Base-by-base conservation (phyloP, 2,888 invertebrate species). In the Temnothorax unifasciatus region DNA sequence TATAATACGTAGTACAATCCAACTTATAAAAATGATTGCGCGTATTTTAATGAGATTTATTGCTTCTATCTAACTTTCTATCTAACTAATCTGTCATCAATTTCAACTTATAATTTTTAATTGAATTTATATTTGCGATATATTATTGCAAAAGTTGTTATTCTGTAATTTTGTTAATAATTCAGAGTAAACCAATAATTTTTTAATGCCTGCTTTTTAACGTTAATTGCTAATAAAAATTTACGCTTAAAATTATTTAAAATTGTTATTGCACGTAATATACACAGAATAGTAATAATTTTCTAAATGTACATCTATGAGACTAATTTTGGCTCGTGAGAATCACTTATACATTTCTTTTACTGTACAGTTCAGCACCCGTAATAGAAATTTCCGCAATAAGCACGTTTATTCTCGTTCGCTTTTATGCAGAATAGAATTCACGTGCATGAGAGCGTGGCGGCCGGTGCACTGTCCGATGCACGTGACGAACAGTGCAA, bases 391-490 rank as follows among this genome's bases (percentile, higher is more conserved):
- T 74, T 75, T 82, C 63, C 63, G 29, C 52, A 50, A 50, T 52
- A 63, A 54, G 34, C 41, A 38, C 76, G 25, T 59, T 73, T 64
- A 38, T 86, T 38, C 47, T 29, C 21, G 38, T 75, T 68, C 85
- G 50, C 64, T 76, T 86, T 88, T 86, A 87, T 89, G 86, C 86
- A 88, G 90, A 91, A 93, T 93, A 88, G 90, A 91, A 93, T 93
- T 93, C 93, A 93, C 93, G 93, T 93, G 93, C 93, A 90, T 90
- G 91, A 92, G 90, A 93, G 92, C 92, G 92, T 92, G 92, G 91
- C 89, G 86, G 90, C 86, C 86, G 88, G 89, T 92, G 90, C 91
- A 90, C 87, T 92, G 90, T 89, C 88, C 89, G 89, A 87, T 91
- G 93, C 93, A 93, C 93, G 93, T 93, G 93, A 93, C 93, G 91